Conservation (phyloP, 2,797 vertebrate species). For the Rhodeus uyekii region DNA sequence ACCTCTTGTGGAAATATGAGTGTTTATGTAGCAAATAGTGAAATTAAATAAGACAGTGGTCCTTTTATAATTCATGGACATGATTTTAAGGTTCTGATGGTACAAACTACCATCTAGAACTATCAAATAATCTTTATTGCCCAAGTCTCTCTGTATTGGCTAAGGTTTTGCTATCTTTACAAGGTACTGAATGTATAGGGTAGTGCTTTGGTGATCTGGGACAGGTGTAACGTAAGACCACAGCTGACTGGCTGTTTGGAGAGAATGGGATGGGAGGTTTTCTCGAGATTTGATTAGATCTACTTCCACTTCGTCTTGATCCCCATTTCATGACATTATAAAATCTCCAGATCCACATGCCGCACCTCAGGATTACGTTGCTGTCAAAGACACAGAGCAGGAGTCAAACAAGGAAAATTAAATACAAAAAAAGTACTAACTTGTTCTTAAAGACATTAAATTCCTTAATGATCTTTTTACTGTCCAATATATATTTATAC, state of each 20-base stretch:
- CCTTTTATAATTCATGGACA: slow-evolving; percentile 45
- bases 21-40: slow-evolving; percentile 49
- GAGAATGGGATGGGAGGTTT: slow-evolving; percentile 45
- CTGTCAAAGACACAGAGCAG: slow-evolving; percentile 67
- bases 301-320: slow-evolving; percentile 29
- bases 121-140: not conserved
- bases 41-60: slow-evolving; percentile 51
- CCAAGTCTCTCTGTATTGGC: not conserved
- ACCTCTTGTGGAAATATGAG: slow-evolving; percentile 45
- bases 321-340: slow-evolving; percentile 70
- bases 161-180: slow-evolving; percentile 26
- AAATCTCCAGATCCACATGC: slow-evolving; percentile 96
- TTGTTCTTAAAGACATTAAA: not conserved
- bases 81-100: slow-evolving; percentile 36
- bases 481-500: too few species aligned
- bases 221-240: slow-evolving; percentile 67
- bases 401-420: not conserved
- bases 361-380: slow-evolving; percentile 97
- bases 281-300: slow-evolving; percentile 22
- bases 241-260: slow-evolving; percentile 47
- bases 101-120: slow-evolving; percentile 41
- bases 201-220: slow-evolving; percentile 5
- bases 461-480: too few species aligned
- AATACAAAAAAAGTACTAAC: not conserved
- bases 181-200: slow-evolving; percentile 35